Evolutionary conservation across 2,888 invertebrate species (phyloP).

Genomic region (Tigriopus californicus): DNA sequence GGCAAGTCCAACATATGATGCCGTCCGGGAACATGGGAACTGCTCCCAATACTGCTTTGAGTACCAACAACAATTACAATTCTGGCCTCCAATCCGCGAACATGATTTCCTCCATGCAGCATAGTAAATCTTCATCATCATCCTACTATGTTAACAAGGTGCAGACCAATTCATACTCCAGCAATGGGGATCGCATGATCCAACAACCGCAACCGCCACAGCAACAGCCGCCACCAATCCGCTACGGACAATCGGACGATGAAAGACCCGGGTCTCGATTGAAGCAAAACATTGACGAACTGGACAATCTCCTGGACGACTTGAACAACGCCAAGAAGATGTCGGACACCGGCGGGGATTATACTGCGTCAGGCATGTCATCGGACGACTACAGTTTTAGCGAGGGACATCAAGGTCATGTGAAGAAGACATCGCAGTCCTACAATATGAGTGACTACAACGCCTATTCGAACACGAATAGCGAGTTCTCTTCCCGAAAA

Average conservation of each 20-base stretch:
- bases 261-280: constrained; percentile 16
- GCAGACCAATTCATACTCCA: not conserved
- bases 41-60: not conserved
- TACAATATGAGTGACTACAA: constrained; percentile 12
- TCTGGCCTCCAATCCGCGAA: constrained; percentile 2
- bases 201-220: constrained; percentile 1
- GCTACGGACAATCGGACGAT: not conserved
- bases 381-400: constrained; percentile 11
- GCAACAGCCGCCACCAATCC: not conserved
- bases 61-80: not conserved
- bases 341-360: not conserved
- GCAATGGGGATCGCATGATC: not conserved
- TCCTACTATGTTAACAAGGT: not conserved
- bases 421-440: not conserved
- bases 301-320: constrained; percentile 18
- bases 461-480: not conserved
- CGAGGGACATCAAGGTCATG: not conserved
- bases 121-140: not conserved
- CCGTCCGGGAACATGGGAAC: not conserved
- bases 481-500: not conserved
- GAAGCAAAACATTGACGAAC: constrained; percentile 20
- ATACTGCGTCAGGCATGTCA: not conserved
- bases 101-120: constrained; percentile 11
- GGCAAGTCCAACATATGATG: constrained; percentile 16
- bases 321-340: constrained; percentile 18